Conservation (phyloP, 2,888 invertebrate species). For the Apodemia mormo region DNA sequence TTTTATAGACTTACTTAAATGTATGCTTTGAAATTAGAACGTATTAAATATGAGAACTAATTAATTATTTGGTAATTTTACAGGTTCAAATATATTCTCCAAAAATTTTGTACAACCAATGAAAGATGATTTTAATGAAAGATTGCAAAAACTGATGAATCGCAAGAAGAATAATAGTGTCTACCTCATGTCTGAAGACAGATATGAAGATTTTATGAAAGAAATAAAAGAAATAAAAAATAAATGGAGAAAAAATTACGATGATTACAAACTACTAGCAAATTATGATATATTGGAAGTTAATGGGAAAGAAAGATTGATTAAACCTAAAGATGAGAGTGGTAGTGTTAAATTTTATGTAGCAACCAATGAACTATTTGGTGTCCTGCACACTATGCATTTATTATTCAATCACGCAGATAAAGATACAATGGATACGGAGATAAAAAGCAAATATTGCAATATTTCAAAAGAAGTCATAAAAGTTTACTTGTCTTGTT, state of each 20-base stretch:
- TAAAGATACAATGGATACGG: conserved; percentile 52
- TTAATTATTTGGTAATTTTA: conserved; percentile 30
- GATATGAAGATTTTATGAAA: conserved; percentile 58
- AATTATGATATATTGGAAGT: conserved; percentile 58
- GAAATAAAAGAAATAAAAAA: conserved; percentile 55
- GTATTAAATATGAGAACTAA: no score
- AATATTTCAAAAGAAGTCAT: conserved; percentile 67
- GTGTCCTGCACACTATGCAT: conserved; percentile 65
- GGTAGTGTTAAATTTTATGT: conserved; percentile 58
- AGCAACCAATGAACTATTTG: conserved; percentile 56
- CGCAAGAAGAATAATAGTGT: conserved; percentile 61
- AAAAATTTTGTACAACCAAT: conserved; percentile 46
- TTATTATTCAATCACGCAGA: conserved; percentile 58
- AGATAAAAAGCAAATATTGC: conserved; percentile 64
- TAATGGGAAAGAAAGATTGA: conserved; percentile 51
- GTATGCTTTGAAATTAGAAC: no score
- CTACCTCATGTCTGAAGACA: conserved; percentile 48
- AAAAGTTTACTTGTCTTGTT: conserved; percentile 60
- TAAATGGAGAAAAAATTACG: conserved; percentile 52
- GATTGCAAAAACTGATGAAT: conserved; percentile 49
- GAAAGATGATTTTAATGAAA: conserved; percentile 57
- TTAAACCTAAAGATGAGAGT: conserved; percentile 51
- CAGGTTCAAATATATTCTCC: conserved; percentile 47
- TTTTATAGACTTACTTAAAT: no score
- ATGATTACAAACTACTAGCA: conserved; percentile 61